phyloP scores from a whole-genome alignment of 2,888 invertebrate genomes.

The Eulithis prunata region DNA sequence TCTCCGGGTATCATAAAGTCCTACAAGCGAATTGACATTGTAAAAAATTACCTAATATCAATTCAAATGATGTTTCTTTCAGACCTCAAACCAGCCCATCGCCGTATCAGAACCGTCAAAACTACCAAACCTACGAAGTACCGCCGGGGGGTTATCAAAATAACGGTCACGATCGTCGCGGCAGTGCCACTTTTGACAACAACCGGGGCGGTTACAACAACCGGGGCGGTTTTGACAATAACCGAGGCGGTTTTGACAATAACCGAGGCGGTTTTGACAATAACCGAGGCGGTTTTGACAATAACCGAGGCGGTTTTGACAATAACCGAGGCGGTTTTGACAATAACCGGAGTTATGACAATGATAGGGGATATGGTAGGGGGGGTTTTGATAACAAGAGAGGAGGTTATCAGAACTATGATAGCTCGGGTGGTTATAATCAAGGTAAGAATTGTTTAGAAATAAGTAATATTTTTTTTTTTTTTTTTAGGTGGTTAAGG shows the following conservation, averaged over 20 bases:
- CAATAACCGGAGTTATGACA: neutral
- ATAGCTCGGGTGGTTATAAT: slow-evolving; percentile 30
- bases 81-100: slow-evolving; percentile 65
- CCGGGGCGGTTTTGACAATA: slow-evolving; percentile 40
- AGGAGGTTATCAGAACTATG: slow-evolving; percentile 33
- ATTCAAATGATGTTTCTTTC: slow-evolving; percentile 25
- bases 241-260: slow-evolving; percentile 39
- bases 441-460: slow-evolving; percentile 33
- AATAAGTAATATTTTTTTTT: too few species aligned
- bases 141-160: slow-evolving; percentile 57
- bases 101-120: slow-evolving; percentile 48
- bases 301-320: slow-evolving; percentile 39
- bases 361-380: neutral
- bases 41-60: too few species aligned
- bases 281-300: slow-evolving; percentile 35
- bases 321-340: slow-evolving; percentile 23
- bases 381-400: slow-evolving; percentile 1
- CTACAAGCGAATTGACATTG: too few species aligned
- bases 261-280: slow-evolving; percentile 44
- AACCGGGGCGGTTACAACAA: slow-evolving; percentile 46
- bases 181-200: slow-evolving; percentile 17
- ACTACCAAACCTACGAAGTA: slow-evolving; percentile 70
- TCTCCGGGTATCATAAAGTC: neutral
- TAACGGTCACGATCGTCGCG: slow-evolving; percentile 39
- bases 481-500: too few species aligned